Conservation (phyloP, 1,140 invertebrate species). For the Chironomus tepperi region DNA sequence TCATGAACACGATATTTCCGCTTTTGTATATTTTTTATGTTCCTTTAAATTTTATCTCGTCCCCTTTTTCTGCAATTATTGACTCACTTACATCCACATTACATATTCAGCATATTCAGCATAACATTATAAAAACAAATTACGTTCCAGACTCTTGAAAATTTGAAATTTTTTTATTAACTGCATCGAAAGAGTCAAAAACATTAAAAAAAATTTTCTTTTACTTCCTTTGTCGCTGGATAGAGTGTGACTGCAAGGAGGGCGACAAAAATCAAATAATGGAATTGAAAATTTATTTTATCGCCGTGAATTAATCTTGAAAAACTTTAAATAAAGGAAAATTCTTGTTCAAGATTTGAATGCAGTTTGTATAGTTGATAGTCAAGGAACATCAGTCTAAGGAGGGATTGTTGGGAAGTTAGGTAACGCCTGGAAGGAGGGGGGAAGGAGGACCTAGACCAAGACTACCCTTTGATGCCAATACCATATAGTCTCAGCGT, state of each 20-base stretch:
- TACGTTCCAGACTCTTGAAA: background rate
- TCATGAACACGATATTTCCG: conserved; percentile 12
- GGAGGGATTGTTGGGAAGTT: too few species aligned
- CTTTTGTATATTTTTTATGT: background rate
- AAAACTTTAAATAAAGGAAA: background rate
- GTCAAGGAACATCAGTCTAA: too few species aligned
- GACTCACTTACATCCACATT: too few species aligned
- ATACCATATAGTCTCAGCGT: too few species aligned
- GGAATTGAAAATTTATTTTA: conserved; percentile 3
- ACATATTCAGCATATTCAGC: too few species aligned
- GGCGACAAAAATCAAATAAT: background rate
- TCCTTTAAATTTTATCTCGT: background rate
- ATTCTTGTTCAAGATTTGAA: background rate
- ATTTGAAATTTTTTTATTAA: conserved; percentile 1
- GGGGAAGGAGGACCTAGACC: too few species aligned
- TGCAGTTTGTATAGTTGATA: background rate
- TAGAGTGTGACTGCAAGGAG: background rate
- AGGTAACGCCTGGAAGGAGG: too few species aligned
- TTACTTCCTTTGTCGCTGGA: background rate
- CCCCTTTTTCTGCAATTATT: background rate
- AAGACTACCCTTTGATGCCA: too few species aligned
- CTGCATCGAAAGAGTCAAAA: conserved; percentile 17
- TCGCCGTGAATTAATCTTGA: background rate
- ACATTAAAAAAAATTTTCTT: background rate
- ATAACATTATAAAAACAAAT: background rate